A percentile compares a stretch with the other conserved stretches of the same genome.
These are phyloP conservation scores for Pelobates cultripes DNA, from an alignment of 2,797 vertebrate species.

Conservation along the genomic window DNA sequence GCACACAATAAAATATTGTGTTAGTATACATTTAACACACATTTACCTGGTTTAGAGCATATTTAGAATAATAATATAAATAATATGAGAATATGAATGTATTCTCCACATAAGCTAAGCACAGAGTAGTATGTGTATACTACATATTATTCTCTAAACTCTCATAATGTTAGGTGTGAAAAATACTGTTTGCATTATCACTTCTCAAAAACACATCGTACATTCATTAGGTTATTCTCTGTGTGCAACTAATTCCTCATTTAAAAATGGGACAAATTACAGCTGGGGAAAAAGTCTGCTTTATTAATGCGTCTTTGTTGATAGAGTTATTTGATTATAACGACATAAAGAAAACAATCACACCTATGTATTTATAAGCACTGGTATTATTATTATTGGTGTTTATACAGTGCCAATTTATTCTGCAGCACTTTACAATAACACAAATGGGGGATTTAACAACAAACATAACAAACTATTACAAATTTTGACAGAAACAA, in stretches of 20 bases:
- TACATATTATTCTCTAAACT: background rate
- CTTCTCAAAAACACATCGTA: conserved; percentile 34
- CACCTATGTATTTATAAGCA: conserved; percentile 17
- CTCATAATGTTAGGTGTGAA: background rate
- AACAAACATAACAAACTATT: too few relatives aligned
- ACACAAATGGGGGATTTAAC: too few relatives aligned
- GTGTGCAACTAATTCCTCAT: conserved; percentile 48
- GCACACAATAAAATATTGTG: too few relatives aligned
- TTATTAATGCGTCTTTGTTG: conserved; percentile 26
- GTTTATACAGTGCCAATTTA: too few relatives aligned
- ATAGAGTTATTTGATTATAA: conserved; percentile 37
- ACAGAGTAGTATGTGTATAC: background rate
- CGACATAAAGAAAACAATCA: conserved; percentile 20
- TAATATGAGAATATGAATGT: too few relatives aligned
- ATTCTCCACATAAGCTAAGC: too few relatives aligned
- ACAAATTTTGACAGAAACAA: too few relatives aligned
- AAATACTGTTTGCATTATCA: conserved; percentile 31
- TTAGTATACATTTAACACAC: too few relatives aligned
- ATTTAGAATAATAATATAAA: too few relatives aligned
- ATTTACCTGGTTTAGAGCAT: too few relatives aligned
- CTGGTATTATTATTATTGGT: background rate
- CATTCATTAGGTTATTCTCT: conserved; percentile 44
- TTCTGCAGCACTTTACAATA: too few relatives aligned
- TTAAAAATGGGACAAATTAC: conserved; percentile 40
- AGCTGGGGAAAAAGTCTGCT: conserved; percentile 19